Evolutionary conservation across 2,797 vertebrate genomes (phyloP).

Genomic region (Falco cherrug): DNA sequence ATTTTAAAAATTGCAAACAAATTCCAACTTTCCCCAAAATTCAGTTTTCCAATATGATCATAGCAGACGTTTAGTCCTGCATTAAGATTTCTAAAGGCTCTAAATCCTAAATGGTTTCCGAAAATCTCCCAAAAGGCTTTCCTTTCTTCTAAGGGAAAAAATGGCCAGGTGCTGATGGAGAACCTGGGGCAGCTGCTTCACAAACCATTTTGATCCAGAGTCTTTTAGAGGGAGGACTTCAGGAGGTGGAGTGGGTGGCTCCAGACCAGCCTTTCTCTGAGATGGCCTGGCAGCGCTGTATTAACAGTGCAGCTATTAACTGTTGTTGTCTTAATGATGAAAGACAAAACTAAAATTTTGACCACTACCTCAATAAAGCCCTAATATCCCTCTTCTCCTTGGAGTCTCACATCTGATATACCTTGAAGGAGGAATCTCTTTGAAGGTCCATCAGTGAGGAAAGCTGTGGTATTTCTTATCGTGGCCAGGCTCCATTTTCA

Average conservation of each 20-base stretch:
- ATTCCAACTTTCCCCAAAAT: not conserved
- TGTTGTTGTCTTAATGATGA: not conserved
- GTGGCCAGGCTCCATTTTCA: not conserved
- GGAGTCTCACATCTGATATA: not conserved
- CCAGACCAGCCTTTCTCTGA: not conserved
- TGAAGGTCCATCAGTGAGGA: conserved; percentile 15
- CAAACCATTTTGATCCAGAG: not conserved
- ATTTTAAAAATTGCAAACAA: not conserved
- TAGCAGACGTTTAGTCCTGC: not conserved
- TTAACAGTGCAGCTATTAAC: not conserved
- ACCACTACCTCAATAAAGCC: not conserved
- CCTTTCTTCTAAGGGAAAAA: not conserved
- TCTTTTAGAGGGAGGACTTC: not conserved
- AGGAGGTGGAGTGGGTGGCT: not conserved
- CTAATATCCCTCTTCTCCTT: not conserved
- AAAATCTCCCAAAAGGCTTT: too few relatives aligned
- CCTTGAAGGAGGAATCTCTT: not conserved
- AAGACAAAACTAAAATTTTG: conserved; percentile 2
- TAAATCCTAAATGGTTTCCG: not conserved
- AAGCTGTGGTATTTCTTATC: not conserved
- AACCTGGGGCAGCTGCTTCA: not conserved
- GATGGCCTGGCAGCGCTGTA: not conserved
- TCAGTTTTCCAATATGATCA: not conserved
- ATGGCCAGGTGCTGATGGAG: not conserved
- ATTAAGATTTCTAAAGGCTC: not conserved